Conservation (phyloP, 2,797 vertebrate genomes). For the Tinamus major region DNA sequence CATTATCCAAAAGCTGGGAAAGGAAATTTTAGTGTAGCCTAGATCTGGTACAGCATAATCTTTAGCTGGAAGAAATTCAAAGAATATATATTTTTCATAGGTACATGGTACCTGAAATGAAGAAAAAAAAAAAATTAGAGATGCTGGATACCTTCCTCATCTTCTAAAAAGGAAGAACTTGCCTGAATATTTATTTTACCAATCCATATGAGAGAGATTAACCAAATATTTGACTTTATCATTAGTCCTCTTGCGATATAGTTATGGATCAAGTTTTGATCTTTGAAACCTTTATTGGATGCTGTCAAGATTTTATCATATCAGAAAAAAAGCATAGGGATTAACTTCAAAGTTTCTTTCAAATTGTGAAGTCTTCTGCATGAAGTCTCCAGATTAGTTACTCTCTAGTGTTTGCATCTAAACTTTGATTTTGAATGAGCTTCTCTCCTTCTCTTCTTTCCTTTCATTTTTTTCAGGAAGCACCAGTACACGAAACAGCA, state of each 20-base stretch:
- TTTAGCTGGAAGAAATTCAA: conserved; percentile 14
- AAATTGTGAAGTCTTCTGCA: background rate
- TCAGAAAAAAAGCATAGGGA: background rate
- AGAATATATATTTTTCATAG: conserved; percentile 16
- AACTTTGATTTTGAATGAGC: background rate
- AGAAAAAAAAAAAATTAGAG: background rate
- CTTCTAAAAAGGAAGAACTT: background rate
- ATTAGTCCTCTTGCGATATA: background rate
- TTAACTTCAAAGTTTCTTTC: background rate
- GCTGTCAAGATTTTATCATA: background rate
- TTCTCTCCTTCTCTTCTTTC: background rate
- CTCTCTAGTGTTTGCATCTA: background rate
- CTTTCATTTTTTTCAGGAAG: conserved; percentile 83
- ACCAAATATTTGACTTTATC: background rate
- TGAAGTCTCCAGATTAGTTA: background rate
- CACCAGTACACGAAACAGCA: conserved; percentile 90
- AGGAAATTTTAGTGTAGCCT: background rate
- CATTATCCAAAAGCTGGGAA: conserved; percentile 29
- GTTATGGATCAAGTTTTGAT: background rate
- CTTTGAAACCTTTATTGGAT: background rate
- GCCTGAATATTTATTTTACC: background rate
- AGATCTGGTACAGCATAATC: conserved; percentile 1
- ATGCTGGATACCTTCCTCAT: background rate
- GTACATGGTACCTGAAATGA: background rate
- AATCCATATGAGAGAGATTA: background rate